Conservation (phyloP, 2,113 vertebrate species). For the Daboia siamensis region DNA sequence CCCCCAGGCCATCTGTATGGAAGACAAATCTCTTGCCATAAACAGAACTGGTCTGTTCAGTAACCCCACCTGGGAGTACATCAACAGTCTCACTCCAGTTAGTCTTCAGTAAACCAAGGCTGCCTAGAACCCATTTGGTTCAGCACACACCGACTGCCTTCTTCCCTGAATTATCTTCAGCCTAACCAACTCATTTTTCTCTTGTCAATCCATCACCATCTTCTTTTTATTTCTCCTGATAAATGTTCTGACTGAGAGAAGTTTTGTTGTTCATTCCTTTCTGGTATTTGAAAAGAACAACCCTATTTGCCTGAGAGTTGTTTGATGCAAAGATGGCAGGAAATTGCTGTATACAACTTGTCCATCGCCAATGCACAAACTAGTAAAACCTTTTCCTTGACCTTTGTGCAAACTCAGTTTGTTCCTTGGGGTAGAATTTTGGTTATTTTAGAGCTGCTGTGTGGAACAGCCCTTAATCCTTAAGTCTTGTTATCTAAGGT, state of each 20-base stretch:
- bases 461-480: background rate
- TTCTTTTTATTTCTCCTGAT: background rate
- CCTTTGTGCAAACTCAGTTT: background rate
- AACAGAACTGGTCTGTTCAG: background rate
- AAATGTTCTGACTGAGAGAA: background rate
- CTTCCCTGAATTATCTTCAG: background rate
- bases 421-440: background rate
- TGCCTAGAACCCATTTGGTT: background rate
- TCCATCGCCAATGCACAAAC: background rate
- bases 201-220: background rate
- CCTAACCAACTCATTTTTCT: background rate
- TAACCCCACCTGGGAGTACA: background rate
- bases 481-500: background rate
- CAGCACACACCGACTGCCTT: background rate
- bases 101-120: background rate
- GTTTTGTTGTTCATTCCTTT: background rate
- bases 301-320: background rate
- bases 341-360: background rate
- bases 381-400: background rate
- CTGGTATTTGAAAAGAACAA: too few relatives aligned
- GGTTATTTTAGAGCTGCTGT: background rate
- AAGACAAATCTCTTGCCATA: background rate
- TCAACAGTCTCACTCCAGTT: background rate
- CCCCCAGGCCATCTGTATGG: background rate
- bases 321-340: background rate